Base-by-base conservation (phyloP, 2,888 invertebrate genomes). In the Melieria crassipennis region DNA sequence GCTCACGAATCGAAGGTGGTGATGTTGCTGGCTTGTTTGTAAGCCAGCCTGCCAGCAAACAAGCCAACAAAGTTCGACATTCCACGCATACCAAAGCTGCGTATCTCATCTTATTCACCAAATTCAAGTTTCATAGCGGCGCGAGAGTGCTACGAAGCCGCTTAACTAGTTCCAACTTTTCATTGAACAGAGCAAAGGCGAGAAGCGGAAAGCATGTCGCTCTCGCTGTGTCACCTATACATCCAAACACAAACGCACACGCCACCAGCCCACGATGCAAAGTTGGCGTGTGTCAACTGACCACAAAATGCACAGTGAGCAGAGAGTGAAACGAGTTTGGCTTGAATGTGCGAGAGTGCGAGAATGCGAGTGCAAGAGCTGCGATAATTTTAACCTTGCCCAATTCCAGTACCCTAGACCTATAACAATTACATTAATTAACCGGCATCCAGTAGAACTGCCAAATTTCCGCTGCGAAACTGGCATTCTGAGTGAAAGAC, bases 41-140 rank as follows among this genome's bases (percentile, higher is more conserved):
- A 30, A 30, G 30, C 30, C 30, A 30, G 3, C 30, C 30, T 13
- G 13, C 43, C 7, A 43, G 4, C 30, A 10, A 45, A 5, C 4
- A 45, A 2, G 7, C 5, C 47, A 9, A 61, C n/a, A 61, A 56
- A 66, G 16, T 9, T 16, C 46, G 60, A 62, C 43, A 70, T 70
- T 70, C 70, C 70, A 43, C n/a, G 65, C 70, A 70, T 70, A 46
- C 70, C 70, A 61, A 30, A 50, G 56, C 43, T 60, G 61, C 48
- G 65, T 70, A 70, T 70, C 60, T 70, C 70, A 70, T 65, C 64
- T n/a, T 30, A 65, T 58, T 42, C 16, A 45, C 43, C 62, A 13
- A 69, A 66, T 66, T 58, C 58, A 4, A 43, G 58, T 66, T 66
- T 66, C 30, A 30, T 60, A 58, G 48, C 60, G 16, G 46, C 56